Base-by-base conservation (phyloP, 1,140 invertebrate species). In the Penaeus vannamei region DNA sequence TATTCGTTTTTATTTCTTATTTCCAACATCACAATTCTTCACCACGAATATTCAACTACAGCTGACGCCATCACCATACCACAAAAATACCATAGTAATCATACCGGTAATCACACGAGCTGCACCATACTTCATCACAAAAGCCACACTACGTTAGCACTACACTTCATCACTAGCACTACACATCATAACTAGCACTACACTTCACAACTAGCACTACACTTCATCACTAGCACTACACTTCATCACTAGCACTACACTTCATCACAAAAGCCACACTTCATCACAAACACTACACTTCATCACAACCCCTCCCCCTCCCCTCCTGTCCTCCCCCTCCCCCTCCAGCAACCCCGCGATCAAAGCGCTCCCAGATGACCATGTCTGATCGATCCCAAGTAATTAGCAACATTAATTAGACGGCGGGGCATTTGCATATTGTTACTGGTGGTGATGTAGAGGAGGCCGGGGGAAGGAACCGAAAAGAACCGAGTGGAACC, bases 401-500 rank as follows among this genome's bases (percentile, higher is more conserved):
- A 84, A 88, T 88, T 88, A 88, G 86, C 72, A 84, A 88, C 86
- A 84, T 88, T 88, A 88, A 88, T 88, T 84, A 88, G 66, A n/a
- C 46, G 59, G n/a, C 23, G 80, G 36, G 36, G 61, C 85, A 88
- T 88, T 88, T 84, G 81, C 86, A 88, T 88, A 88, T 83, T 83
- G 83, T 84, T 84, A 69, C 79, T 26, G 32, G 79, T 32, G 36
- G n/a, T 32, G 53, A 46, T 20, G 79, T 20, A 53, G 42, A 46
- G 79, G 79, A 20, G 79, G 79, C 46, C 20, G 17, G 17, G 66
- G 72, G 61, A 64, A 85, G 84, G 59, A 42, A 88, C 53, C 53
- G 53, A 17, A 53, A 17, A 53, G 53, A 53, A 53, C 53, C 53
- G 53, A 53, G 14, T 53, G 14, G 17, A 53, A 53, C 53, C 53